Base-by-base conservation (phyloP, 1,140 invertebrate species). In the Helicoverpa zea region DNA sequence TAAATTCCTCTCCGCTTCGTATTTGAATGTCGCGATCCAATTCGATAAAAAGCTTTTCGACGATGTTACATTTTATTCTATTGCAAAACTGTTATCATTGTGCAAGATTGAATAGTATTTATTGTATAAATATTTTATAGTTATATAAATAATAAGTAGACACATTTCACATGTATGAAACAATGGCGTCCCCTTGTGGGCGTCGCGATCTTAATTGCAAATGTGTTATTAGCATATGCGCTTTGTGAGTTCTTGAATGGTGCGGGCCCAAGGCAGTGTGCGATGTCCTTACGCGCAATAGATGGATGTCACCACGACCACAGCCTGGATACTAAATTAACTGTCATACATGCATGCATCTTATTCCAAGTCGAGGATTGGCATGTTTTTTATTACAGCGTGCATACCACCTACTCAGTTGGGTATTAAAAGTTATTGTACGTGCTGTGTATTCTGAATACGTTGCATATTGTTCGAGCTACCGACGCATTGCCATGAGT, bases 191-290 rank as follows among this genome's bases (percentile, higher is more conserved):
- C 89, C 91, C 81, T 79, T 74, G 91, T 91, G 92, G 91, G 93
- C 82, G 91, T 86, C 49, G 78, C 58, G 82, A 94, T 94, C 87
- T 91, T 91, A 94, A 94, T 94, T 94, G 93, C 92, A 94, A 94
- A 94, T 94, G 82, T 80, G 83, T 61, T 86, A 94, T 94, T 94
- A 89, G 85, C 91, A 94, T 94, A 91, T 85, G 86, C 82, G 90
- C 91, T 92, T 94, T 92, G 91, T 92, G 72, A 86, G 83, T 86
- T 86, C 83, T 85, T 86, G 81, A 88, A 89, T 88, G 87, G 86
- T 81, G 84, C 85, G 82, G 88, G 83, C 83, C 86, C 88, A 93
- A 93, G 91, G 92, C 86, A 80, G 88, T 80, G 75, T 79, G 79
- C 75, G 83, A 84, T 85, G 81, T 88, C 87, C 90, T 92, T 88